A percentile compares a stretch with the other conserved stretches of the same genome.
Conservation (phyloP, 2,888 invertebrate genomes). For the Platerodrilus igneus region DNA sequence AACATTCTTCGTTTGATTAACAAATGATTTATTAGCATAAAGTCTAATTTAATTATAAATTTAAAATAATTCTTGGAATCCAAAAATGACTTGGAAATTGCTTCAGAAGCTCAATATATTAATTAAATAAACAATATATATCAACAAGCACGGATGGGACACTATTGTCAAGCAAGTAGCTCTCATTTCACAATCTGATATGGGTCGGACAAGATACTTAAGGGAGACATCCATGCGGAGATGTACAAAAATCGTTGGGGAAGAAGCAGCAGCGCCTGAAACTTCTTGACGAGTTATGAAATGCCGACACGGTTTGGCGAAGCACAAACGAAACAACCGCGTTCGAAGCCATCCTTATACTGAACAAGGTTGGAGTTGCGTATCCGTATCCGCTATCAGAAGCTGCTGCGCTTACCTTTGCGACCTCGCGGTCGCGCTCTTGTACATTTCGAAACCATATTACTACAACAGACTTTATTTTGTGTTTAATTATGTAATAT, state of each 20-base stretch:
- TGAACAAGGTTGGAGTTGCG: conserved; percentile 30
- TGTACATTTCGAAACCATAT: too few relatives aligned
- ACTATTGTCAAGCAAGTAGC: conserved; percentile 8
- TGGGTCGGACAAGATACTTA: conserved; percentile 10
- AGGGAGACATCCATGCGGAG: conserved; percentile 7
- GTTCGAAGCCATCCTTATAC: conserved; percentile 34
- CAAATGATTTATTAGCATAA: too few relatives aligned
- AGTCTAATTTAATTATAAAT: too few relatives aligned
- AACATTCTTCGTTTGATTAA: too few relatives aligned
- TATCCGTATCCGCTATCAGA: conserved; percentile 28
- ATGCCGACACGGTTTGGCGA: conserved; percentile 17
- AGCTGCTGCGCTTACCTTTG: conserved; percentile 32
- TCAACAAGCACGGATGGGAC: conserved; percentile 11
- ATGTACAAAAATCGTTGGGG: conserved; percentile 3
- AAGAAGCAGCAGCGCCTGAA: conserved; percentile 5
- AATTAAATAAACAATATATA: too few relatives aligned
- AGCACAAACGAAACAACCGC: conserved; percentile 18
- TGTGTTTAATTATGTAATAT: too few relatives aligned
- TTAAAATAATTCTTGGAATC: too few relatives aligned
- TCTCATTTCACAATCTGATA: conserved; percentile 12
- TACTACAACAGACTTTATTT: too few relatives aligned
- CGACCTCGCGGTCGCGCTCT: conserved; percentile 30
- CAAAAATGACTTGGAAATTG: too few relatives aligned
- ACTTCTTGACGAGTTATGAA: conserved; percentile 15
- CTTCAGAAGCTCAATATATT: too few relatives aligned